Base-by-base conservation (phyloP, 2,888 invertebrate genomes). In the Sthenelais limicola region DNA sequence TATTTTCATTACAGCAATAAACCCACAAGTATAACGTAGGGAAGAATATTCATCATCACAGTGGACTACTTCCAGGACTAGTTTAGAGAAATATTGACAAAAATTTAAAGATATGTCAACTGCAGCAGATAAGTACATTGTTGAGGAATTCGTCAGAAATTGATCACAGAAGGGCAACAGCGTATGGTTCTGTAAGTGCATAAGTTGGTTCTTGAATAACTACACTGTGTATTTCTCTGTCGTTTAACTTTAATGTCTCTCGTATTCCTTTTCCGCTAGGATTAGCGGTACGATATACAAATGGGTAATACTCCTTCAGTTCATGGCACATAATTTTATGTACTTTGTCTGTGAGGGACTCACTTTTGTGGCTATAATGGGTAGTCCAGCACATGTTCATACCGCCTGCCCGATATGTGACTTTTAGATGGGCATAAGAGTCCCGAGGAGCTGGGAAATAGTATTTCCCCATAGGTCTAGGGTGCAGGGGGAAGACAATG, bases 341-440 rank as follows among this genome's bases (percentile, higher is more conserved):
- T 35, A 54, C 51, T 28, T 52, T 52, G 3, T 43, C 56, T 4
- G 38, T 56, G 52, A 70, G 56, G 9, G 38, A n/a, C 68, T 79
- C 79, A 3, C 48, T 43, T 67, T 76, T 74, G 70, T 79, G 79
- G 35, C 76, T 75, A 68, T 79, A 79, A 15, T 71, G 69, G 35
- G 54, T 71, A 2, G 77, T 76, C 15, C n/a, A 28, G 26, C 79
- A 79, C 54, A 43, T 35, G 28, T 66, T 68, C 3, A 72, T 43
- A 26, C 33, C 71, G 18, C 54, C 70, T 12, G 56, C 26, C 21
- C 52, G 32, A 69, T 76, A 79, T 18, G 74, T 76, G 28, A 49
- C 26, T 18, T 72, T 68, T 18, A 79, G 73, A 49, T 69, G 52
- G 9, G 66, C 58, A 28, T 68, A 75, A 1, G 75, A 69, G 54